Percentiles rank a stretch among this genome's conserved stretches.
These are phyloP conservation scores for Anabacerthia variegaticeps DNA, from an alignment of 2,797 vertebrate genomes.

Conservation along the genomic window DNA sequence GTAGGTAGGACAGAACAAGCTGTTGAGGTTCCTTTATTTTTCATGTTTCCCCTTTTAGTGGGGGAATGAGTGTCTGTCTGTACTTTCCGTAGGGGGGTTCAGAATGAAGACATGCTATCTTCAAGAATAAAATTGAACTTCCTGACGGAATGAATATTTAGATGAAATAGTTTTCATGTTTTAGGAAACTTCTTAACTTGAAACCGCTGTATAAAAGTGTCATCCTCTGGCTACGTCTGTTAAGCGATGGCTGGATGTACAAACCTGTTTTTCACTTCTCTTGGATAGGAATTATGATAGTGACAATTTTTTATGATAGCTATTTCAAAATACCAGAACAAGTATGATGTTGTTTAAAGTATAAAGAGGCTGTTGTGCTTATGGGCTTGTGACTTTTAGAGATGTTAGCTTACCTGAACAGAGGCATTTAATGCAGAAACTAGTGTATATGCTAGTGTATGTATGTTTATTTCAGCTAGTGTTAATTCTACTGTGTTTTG, in stretches of 20 bases:
- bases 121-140: neutral
- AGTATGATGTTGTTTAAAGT: neutral
- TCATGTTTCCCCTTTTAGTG: neutral
- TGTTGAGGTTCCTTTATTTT: neutral
- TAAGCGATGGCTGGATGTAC: neutral
- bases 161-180: neutral
- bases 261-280: neutral
- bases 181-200: neutral
- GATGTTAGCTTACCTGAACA: neutral
- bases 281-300: neutral
- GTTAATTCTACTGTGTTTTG: neutral
- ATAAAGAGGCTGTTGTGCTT: neutral
- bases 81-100: neutral
- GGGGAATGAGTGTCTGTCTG: no score
- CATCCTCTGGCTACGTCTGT: neutral
- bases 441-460: neutral
- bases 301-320: neutral
- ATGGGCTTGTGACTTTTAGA: neutral
- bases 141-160: neutral
- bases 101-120: rapidly evolving
- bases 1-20: neutral
- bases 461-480: neutral
- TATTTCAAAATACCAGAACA: neutral
- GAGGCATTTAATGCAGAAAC: neutral
- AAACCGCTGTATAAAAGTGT: neutral